Conservation (phyloP, 35 echinoderm and acorn worm genomes). For the Acanthaster planci region DNA sequence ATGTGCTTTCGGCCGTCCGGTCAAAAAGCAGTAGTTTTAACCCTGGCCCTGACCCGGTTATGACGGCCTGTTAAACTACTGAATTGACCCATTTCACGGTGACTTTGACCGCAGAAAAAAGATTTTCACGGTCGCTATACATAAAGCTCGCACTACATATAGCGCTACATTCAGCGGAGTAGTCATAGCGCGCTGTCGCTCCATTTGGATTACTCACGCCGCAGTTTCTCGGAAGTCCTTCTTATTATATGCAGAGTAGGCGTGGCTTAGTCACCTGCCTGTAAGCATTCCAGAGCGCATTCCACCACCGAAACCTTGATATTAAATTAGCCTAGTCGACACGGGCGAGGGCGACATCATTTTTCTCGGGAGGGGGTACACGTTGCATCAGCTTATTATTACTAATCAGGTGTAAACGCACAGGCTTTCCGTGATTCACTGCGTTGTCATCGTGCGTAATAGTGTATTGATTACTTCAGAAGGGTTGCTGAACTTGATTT, state of each 20-base stretch:
- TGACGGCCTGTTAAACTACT: too few relatives aligned
- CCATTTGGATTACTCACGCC: conserved; percentile 1
- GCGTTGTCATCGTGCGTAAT: conserved; percentile 1
- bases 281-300: too few relatives aligned
- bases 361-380: not conserved
- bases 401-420: not conserved
- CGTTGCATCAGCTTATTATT: not conserved
- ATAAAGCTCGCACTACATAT: too few relatives aligned
- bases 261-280: not conserved
- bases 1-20: too few relatives aligned
- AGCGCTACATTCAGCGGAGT: too few relatives aligned
- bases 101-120: too few relatives aligned
- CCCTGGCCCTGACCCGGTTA: too few relatives aligned
- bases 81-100: too few relatives aligned
- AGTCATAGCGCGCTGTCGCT: not conserved
- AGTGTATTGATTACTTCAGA: not conserved
- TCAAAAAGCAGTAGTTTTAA: too few relatives aligned
- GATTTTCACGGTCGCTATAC: too few relatives aligned
- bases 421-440: not conserved
- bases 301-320: too few relatives aligned
- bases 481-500: too few relatives aligned
- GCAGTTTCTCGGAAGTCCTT: conserved; percentile 12
- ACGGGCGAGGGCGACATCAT: not conserved
- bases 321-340: not conserved
- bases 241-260: conserved; percentile 25